Conservation (phyloP, 1,140 invertebrate genomes). For the Bombus waltoni region DNA sequence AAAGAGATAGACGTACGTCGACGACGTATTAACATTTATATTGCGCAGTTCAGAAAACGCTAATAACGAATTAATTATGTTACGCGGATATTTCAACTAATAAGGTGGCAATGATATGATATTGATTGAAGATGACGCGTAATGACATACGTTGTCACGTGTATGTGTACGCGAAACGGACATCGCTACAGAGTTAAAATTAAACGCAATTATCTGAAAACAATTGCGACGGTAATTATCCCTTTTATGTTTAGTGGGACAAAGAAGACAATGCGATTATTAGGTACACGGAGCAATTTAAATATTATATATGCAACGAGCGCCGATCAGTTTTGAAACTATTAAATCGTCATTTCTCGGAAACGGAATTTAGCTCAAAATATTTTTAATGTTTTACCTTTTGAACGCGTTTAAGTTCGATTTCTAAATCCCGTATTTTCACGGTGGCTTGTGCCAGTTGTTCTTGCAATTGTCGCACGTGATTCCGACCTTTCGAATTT, state of each 20-base stretch:
- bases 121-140: slow-evolving; percentile 42
- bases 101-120: slow-evolving; percentile 17
- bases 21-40: not conserved
- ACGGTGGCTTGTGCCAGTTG: slow-evolving; percentile 79
- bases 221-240: slow-evolving; percentile 39
- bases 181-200: slow-evolving; percentile 29
- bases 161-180: slow-evolving; percentile 16
- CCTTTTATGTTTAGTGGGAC: slow-evolving; percentile 30
- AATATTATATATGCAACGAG: not conserved
- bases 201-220: slow-evolving; percentile 47
- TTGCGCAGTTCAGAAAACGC: not conserved
- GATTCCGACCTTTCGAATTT: slow-evolving; percentile 65
- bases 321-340: not conserved
- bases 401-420: slow-evolving; percentile 72
- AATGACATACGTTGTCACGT: slow-evolving; percentile 23
- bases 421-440: slow-evolving; percentile 77
- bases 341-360: not conserved
- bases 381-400: slow-evolving; percentile 60
- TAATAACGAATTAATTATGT: not conserved
- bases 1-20: no score
- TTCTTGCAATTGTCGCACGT: slow-evolving; percentile 73
- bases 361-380: not conserved
- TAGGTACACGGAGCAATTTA: not conserved
- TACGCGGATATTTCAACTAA: not conserved
- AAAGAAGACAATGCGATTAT: slow-evolving; percentile 36